Percentiles rank a stretch among this genome's conserved stretches.
These are phyloP conservation scores for Centruroides sculpturatus DNA, from an alignment of 1,140 invertebrate genomes.

Conservation along the genomic window DNA sequence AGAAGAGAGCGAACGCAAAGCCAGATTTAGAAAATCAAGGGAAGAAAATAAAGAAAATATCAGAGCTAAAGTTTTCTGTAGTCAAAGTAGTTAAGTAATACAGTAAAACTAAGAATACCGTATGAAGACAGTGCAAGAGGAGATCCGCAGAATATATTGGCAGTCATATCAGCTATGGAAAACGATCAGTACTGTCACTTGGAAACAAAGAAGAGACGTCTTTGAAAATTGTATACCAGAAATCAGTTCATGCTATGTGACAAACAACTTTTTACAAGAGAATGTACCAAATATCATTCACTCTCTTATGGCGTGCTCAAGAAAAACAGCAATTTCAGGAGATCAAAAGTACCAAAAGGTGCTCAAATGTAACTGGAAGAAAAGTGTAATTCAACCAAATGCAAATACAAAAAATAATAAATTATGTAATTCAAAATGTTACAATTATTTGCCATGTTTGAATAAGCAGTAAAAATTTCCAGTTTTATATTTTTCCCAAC, in stretches of 20 bases:
- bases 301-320: not conserved
- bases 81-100: not conserved
- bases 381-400: not conserved
- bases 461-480: not conserved
- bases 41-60: not conserved
- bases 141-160: not conserved
- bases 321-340: not conserved
- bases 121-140: not conserved
- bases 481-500: not conserved
- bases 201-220: not conserved
- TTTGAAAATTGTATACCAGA: not conserved
- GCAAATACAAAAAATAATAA: not conserved
- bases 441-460: not conserved
- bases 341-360: not conserved
- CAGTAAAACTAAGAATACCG: not conserved
- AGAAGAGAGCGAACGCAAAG: not conserved
- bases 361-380: not conserved
- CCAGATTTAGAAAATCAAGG: not conserved
- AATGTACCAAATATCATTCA: not conserved
- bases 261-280: not conserved
- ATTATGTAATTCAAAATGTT: slow-evolving; percentile 1
- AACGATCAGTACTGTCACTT: not conserved
- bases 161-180: not conserved
- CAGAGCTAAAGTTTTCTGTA: not conserved
- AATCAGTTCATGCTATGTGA: slow-evolving; percentile 1